These are phyloP conservation scores for Phalacrocorax pelagicus DNA, from an alignment of 2,113 vertebrate genomes.

Conservation along the genomic window DNA sequence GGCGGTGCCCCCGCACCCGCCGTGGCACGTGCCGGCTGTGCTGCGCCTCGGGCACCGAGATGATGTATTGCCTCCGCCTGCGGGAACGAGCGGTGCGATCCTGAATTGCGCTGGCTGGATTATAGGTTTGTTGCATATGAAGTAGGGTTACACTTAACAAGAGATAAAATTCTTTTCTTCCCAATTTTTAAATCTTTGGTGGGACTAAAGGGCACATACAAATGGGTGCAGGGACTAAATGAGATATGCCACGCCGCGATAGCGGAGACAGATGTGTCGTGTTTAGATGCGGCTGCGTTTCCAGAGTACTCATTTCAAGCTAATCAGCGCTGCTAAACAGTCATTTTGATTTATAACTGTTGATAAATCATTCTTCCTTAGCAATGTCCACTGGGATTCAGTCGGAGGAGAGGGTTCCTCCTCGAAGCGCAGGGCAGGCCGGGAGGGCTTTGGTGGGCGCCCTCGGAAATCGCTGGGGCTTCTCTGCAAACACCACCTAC, in stretches of 20 bases:
- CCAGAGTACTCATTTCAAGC: not conserved
- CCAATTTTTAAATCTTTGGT: not conserved
- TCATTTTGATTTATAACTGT: not conserved
- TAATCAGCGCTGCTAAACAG: not conserved
- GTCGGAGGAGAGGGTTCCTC: not conserved
- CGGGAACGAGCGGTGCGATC: fast-evolving
- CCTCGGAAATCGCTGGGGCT: fast-evolving
- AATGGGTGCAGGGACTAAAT: not conserved
- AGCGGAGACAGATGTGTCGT: not conserved
- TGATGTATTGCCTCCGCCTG: fast-evolving
- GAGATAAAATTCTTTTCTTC: not conserved
- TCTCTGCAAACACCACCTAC: fast-evolving
- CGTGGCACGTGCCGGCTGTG: fast-evolving
- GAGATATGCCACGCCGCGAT: fast-evolving
- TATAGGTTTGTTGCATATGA: not conserved
- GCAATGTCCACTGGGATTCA: fast-evolving
- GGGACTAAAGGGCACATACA: not conserved
- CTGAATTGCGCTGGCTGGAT: not conserved
- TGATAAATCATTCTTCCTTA: not conserved
- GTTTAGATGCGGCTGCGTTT: not conserved
- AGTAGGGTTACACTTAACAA: not conserved
- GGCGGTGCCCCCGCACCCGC: fast-evolving
- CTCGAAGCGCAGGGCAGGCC: fast-evolving
- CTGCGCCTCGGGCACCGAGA: fast-evolving
- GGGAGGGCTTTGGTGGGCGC: no score